A percentile compares a stretch with the other conserved stretches of the same genome.
Evolutionary conservation across 2,797 vertebrate species (phyloP).

Genomic region (Galaxias olidus): DNA sequence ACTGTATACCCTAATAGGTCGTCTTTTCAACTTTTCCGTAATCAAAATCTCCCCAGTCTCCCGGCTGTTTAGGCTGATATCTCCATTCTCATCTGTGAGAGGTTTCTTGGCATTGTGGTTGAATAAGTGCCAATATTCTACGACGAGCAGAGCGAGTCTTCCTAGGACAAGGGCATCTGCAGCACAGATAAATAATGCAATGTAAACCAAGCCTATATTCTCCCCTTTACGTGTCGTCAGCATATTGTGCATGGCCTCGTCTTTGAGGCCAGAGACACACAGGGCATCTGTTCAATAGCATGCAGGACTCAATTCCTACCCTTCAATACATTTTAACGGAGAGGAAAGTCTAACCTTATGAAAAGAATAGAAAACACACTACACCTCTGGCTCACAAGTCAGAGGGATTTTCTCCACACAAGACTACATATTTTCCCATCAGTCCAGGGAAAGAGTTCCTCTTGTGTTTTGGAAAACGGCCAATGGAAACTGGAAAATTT

Average conservation of each 20-base stretch:
- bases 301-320: constrained; percentile 1
- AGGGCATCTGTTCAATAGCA: neutral
- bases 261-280: constrained; percentile 21
- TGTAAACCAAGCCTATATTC: constrained; percentile 31
- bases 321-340: constrained; percentile 9
- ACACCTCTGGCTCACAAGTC: constrained; percentile 8
- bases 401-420: neutral
- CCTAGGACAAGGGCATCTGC: constrained; percentile 24
- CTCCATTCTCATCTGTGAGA: constrained; percentile 11
- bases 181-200: constrained; percentile 44
- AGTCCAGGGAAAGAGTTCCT: neutral
- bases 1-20: no score
- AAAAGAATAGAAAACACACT: constrained; percentile 8
- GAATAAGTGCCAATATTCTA: neutral
- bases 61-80: constrained; percentile 1
- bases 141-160: constrained; percentile 6
- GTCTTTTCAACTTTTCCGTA: neutral
- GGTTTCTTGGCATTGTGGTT: constrained; percentile 9
- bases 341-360: neutral
- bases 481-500: neutral
- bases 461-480: neutral
- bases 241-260: constrained; percentile 16
- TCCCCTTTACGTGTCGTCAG: constrained; percentile 28
- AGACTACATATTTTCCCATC: neutral
- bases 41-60: constrained; percentile 8